Base-by-base conservation (phyloP, 2,113 vertebrate genomes). In the Oreocharis arfaki region DNA sequence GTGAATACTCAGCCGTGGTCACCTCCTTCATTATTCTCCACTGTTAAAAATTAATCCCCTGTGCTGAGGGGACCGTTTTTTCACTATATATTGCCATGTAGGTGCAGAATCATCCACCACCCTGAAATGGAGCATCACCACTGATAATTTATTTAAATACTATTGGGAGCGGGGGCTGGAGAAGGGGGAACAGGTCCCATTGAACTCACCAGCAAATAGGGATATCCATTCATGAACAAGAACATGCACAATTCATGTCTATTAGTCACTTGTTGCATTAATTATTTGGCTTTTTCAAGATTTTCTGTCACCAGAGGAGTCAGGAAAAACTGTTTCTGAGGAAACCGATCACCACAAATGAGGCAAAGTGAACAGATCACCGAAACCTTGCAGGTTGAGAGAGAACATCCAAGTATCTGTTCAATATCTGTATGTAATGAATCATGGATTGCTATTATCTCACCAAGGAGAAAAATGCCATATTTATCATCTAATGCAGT, bases 121-220 rank as follows among this genome's bases (percentile, higher is more conserved):
- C 27, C 39, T 61, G 35, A 78, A 76, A 80, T 7, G 11, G 3
- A 73, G 2, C 1, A 3, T 63, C 35, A 59, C 5, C 4, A 8
- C 21, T 32, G 18, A 67, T 9, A 39, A 63, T 26, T 37, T 56
- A 3, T 60, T 69, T 61, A 74, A 89, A 59, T 42, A 77, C 77
- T n/a, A 28, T 4, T 50, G 33, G 11, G 3, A 26, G 5, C 1
- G 0, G 4, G 5, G 4, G 4, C 1, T 13, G 9, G 17, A 5
- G 13, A 33, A 78, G 11, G 14, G 5, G 7, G 2, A 55, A 39
- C 1, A 4, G 13, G 13, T 76, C 37, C 13, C 21, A 8, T 37
- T 71, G 46, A 8, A 42, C 7, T 73, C 49, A 46, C 13, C 3
- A 7, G 33, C 6, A 79, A 65, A 79, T 4, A 42, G 17, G 42